Conservation (phyloP, 2,113 vertebrate species). For the Buteo buteo region DNA sequence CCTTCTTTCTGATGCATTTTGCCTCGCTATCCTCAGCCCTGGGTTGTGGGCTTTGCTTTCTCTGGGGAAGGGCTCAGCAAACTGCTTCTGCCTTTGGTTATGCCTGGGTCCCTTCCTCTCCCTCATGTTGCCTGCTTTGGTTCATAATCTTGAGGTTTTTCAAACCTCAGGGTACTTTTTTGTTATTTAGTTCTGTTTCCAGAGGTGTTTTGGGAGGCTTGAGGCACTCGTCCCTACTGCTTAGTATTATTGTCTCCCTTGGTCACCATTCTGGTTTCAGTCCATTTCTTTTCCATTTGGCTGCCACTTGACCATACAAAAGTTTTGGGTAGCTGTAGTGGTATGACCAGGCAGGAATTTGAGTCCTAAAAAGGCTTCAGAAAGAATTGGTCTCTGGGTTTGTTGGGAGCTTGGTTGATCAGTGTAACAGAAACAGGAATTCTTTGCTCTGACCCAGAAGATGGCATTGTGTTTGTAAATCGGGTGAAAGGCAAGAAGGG, state of each 20-base stretch:
- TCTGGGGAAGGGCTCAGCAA: not conserved
- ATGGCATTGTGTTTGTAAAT: not conserved
- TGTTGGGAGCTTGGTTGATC: not conserved
- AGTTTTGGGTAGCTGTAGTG: not conserved
- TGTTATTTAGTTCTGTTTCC: not conserved
- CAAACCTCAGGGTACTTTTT: not conserved
- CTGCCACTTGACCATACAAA: not conserved
- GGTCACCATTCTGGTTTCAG: not conserved
- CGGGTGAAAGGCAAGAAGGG: not conserved
- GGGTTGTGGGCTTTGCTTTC: not conserved
- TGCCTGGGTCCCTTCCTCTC: not conserved
- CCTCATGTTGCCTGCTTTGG: rapidly evolving
- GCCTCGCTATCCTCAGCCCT: not conserved
- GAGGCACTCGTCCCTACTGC: not conserved
- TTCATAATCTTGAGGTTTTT: not conserved
- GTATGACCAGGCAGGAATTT: not conserved
- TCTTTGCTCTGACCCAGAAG: not conserved
- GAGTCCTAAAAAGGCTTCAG: not conserved
- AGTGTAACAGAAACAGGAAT: not conserved
- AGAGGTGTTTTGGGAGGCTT: not conserved
- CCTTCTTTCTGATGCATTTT: not conserved
- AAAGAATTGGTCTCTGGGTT: not conserved
- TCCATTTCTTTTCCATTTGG: not conserved
- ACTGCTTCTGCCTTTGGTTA: not conserved
- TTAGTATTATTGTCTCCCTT: not conserved